Conservation (phyloP, 2,113 vertebrate genomes). For the Dunckerocampus dactyliophorus region DNA sequence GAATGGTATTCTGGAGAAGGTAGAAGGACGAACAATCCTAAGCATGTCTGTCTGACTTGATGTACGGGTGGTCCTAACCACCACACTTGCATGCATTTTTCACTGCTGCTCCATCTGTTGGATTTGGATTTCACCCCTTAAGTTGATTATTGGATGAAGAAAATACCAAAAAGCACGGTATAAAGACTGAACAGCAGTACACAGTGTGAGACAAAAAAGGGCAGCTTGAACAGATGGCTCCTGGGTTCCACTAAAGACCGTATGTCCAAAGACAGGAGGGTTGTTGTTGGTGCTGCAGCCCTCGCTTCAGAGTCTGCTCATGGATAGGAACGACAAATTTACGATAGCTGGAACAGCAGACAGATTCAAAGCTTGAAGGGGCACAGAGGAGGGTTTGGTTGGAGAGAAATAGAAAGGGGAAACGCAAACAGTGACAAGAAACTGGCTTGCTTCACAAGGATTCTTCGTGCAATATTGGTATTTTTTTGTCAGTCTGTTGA, state of each 20-base stretch:
- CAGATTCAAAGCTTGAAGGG: slow-evolving; percentile 28
- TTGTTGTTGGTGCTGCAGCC: background rate
- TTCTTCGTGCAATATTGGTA: no score
- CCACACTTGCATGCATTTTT: no score
- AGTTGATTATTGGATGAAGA: background rate
- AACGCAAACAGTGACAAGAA: slow-evolving; percentile 14
- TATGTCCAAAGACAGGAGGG: background rate
- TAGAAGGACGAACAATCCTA: no score
- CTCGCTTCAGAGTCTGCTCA: background rate
- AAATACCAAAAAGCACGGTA: background rate
- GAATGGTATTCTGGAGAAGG: no score
- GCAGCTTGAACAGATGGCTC: background rate
- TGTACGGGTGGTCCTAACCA: no score
- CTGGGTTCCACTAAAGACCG: background rate
- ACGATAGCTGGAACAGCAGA: slow-evolving; percentile 24
- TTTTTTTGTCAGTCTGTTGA: no score
- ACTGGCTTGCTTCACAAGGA: no score
- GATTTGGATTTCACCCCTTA: background rate
- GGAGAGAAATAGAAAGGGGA: slow-evolving; percentile 8
- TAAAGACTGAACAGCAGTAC: background rate
- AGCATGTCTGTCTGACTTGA: no score
- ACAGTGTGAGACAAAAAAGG: background rate
- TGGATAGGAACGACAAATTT: slow-evolving; percentile 37
- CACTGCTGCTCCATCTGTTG: background rate
- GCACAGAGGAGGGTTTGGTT: slow-evolving; percentile 5